A percentile compares a stretch with the other conserved stretches of the same genome.
Evolutionary conservation across 2,888 invertebrate genomes (phyloP).

Genomic region (Ceratothoa steindachneri): DNA sequence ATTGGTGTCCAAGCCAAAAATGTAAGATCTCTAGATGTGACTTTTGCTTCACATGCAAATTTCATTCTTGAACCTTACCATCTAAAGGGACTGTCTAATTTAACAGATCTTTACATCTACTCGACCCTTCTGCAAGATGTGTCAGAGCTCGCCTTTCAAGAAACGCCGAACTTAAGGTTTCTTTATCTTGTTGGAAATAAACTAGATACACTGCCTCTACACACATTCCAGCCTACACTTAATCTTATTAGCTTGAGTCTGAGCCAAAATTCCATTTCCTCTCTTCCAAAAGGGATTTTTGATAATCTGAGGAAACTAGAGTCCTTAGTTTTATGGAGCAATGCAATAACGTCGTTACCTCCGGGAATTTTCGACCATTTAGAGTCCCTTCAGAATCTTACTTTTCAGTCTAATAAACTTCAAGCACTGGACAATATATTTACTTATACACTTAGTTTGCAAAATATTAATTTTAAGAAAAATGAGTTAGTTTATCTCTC

Average conservation of each 20-base stretch:
- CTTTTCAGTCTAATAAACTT: slow-evolving; percentile 3
- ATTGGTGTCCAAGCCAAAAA: slow-evolving; percentile 6
- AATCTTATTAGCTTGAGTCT: slow-evolving; percentile 51
- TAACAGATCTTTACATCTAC: slow-evolving; percentile 54
- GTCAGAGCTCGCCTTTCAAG: slow-evolving; percentile 62
- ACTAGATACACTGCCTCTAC: slow-evolving; percentile 54
- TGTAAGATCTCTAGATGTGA: neutral
- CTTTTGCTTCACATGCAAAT: neutral
- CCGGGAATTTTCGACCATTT: slow-evolving; percentile 10
- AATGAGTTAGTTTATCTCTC: slow-evolving; percentile 9
- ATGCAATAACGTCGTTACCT: slow-evolving; percentile 50
- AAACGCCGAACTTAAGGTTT: slow-evolving; percentile 62
- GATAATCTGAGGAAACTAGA: slow-evolving; percentile 57
- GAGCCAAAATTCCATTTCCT: slow-evolving; percentile 56
- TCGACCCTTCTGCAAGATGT: slow-evolving; percentile 62
- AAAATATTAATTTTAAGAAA: neutral
- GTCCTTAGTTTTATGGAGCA: slow-evolving; percentile 58
- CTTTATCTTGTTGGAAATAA: slow-evolving; percentile 65
- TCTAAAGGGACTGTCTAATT: slow-evolving; percentile 4
- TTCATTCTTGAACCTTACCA: slow-evolving; percentile 11
- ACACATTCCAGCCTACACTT: neutral
- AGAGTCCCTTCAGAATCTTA: slow-evolving; percentile 6
- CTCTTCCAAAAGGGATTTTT: slow-evolving; percentile 58
- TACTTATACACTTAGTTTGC: neutral
- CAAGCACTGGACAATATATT: slow-evolving; percentile 7